Percentiles rank a stretch among this genome's conserved stretches.
Conservation (phyloP, 1,140 invertebrate genomes). For the Diabrotica undecimpunctata region DNA sequence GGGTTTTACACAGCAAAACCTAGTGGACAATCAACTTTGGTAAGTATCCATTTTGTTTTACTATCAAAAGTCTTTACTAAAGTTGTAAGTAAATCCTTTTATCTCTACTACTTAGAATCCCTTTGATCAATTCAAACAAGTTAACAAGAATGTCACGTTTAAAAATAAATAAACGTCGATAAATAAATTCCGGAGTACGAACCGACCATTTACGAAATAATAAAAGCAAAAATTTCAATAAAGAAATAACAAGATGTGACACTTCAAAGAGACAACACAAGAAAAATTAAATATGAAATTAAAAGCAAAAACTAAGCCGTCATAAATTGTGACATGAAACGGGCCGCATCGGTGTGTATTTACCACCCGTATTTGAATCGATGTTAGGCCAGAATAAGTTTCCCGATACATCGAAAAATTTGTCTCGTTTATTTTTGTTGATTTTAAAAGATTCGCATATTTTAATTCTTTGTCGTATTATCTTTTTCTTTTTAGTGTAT, state of each 20-base stretch:
- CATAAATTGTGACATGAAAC: background rate
- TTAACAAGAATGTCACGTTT: background rate
- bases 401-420: background rate
- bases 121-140: no score
- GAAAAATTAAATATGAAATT: constrained; percentile 1
- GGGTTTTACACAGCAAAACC: no score
- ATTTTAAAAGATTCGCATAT: no score
- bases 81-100: no score
- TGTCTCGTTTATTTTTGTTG: no score
- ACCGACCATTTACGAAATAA: background rate
- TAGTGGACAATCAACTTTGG: no score
- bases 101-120: no score
- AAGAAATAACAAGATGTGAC: background rate
- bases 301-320: background rate
- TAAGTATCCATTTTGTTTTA: no score
- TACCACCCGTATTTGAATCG: background rate
- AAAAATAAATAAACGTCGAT: background rate
- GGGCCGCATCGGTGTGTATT: background rate
- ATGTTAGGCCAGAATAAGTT: background rate
- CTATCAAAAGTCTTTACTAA: no score
- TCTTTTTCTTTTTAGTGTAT: no score
- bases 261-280: background rate
- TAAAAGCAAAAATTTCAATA: background rate
- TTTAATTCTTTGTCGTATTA: no score
- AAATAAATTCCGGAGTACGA: background rate